Conservation (phyloP, 30 jellyfish, hydroid and myxozoan genomes). For the Nemopilema nomurai region DNA sequence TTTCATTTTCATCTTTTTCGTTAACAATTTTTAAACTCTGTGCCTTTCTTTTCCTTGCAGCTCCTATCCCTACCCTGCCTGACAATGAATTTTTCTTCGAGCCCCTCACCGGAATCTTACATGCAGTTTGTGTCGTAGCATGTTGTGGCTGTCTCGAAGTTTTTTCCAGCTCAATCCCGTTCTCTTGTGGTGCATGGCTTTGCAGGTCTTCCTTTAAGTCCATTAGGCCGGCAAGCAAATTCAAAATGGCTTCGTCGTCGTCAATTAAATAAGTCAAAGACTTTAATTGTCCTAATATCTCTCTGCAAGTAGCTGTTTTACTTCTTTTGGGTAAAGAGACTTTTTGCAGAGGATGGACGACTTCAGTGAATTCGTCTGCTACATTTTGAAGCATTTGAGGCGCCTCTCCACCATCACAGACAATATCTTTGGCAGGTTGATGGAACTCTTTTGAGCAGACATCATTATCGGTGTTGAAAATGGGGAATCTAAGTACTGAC, state of each 20-base stretch:
- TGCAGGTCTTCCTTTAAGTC: slow-evolving; percentile 15
- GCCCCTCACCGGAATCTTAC: slow-evolving; percentile 11
- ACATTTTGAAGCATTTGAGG: neutral
- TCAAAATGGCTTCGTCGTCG: slow-evolving; percentile 13
- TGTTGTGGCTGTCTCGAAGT: slow-evolving; percentile 2
- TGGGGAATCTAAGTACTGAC: slow-evolving; percentile 4
- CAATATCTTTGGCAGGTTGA: neutral
- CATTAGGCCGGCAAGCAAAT: slow-evolving; percentile 26
- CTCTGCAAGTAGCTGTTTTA: slow-evolving; percentile 21
- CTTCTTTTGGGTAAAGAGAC: slow-evolving; percentile 1
- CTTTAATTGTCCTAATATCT: slow-evolving; percentile 3
- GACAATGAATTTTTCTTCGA: slow-evolving; percentile 14
- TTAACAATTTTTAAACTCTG: neutral
- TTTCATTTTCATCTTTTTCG: slow-evolving; percentile 15
- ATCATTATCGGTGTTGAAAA: neutral
- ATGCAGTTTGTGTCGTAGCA: slow-evolving; percentile 13
- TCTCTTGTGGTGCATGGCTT: slow-evolving; percentile 29
- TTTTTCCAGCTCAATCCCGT: slow-evolving; percentile 15
- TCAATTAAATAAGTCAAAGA: neutral
- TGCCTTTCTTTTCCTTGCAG: slow-evolving; percentile 18
- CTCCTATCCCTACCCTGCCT: slow-evolving; percentile 32
- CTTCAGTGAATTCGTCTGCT: slow-evolving; percentile 13
- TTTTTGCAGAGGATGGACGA: slow-evolving; percentile 23
- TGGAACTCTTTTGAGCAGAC: slow-evolving; percentile 1
- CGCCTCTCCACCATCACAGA: neutral